phyloP scores from a whole-genome alignment of 2,797 vertebrate species.

The Hapalemur alaotrensis region DNA sequence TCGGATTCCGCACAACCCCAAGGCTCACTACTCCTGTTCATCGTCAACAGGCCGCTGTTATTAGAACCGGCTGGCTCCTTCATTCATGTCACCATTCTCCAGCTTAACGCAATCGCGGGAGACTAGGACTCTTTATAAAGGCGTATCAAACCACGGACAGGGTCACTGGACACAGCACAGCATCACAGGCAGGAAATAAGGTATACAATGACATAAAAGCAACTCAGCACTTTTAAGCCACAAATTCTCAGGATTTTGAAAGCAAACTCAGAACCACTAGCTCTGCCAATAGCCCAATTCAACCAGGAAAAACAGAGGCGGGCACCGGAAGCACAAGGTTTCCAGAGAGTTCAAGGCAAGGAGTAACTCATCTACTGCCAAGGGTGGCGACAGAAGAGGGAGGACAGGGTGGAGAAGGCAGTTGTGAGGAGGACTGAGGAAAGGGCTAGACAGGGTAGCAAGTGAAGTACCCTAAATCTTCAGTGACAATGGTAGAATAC shows the following conservation, averaged over 20 bases:
- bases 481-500: fast-evolving
- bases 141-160: constrained; percentile 41
- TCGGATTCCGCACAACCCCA: background rate
- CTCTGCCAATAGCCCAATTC: background rate
- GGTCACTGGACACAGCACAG: constrained; percentile 56
- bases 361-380: background rate
- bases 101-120: constrained; percentile 69
- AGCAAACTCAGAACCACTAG: background rate
- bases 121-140: constrained; percentile 54
- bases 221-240: constrained; percentile 23
- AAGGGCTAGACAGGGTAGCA: fast-evolving
- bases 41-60: fast-evolving
- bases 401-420: fast-evolving
- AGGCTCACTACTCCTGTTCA: background rate
- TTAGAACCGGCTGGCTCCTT: constrained; percentile 4
- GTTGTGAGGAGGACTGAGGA: fast-evolving
- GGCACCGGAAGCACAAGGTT: fast-evolving
- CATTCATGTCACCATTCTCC: constrained; percentile 35
- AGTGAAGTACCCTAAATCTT: background rate
- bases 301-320: background rate
- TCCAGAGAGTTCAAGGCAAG: no score
- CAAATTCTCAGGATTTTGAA: background rate
- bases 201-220: constrained; percentile 45
- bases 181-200: constrained; percentile 20
- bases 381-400: fast-evolving